phyloP scores from a whole-genome alignment of 2,888 invertebrate species.

The Calliscelio sp. region DNA sequence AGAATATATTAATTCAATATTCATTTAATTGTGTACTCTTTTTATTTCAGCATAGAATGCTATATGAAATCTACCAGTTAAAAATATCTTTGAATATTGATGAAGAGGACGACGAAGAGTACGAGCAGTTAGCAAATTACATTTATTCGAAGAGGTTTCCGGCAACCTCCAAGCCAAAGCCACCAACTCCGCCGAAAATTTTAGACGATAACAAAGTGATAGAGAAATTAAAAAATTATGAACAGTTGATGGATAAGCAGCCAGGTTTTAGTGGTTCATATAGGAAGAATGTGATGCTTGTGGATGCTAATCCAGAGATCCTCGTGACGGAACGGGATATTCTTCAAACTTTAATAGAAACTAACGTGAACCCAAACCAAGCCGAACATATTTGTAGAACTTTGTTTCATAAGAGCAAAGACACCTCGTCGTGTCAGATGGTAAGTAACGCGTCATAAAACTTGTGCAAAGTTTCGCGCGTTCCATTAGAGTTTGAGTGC shows the following conservation, averaged over 20 bases:
- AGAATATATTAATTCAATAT: no score
- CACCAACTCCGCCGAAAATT: conserved; percentile 80
- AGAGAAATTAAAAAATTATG: conserved; percentile 76
- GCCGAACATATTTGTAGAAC: conserved; percentile 80
- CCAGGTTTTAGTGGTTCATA: conserved; percentile 27
- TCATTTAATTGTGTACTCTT: no score
- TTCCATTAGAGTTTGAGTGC: conserved; percentile 58
- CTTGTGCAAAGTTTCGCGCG: conserved; percentile 50
- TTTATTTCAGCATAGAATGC: conserved; percentile 85
- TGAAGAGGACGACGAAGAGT: conserved; percentile 80
- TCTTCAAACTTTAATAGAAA: conserved; percentile 81
- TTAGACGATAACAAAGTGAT: conserved; percentile 78
- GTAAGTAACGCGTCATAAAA: conserved; percentile 73
- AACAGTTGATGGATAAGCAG: conserved; percentile 61
- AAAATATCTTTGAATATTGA: conserved; percentile 85
- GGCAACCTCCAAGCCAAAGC: conserved; percentile 74
- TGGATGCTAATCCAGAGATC: conserved; percentile 82
- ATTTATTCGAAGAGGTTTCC: conserved; percentile 70
- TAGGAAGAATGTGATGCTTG: conserved; percentile 75
- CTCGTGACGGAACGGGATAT: conserved; percentile 80
- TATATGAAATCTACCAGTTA: conserved; percentile 85
- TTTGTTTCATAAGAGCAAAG: conserved; percentile 78
- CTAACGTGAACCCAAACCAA: conserved; percentile 79
- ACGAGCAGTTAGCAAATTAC: conserved; percentile 70
- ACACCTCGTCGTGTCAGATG: conserved; percentile 70